phyloP scores from a whole-genome alignment of 2,888 invertebrate species.

The Cephonodes hylas region DNA sequence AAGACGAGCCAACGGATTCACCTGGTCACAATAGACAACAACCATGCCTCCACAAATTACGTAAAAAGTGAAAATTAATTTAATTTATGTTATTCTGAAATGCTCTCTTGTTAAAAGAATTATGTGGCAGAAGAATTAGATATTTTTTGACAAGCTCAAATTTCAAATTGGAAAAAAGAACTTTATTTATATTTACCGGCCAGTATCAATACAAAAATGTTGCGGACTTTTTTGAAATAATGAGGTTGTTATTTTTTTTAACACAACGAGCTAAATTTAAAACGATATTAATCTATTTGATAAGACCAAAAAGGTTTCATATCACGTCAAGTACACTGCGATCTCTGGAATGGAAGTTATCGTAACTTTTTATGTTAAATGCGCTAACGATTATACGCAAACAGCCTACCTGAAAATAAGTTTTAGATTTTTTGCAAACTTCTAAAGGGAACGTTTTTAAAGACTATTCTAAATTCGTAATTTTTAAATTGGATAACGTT shows the following conservation, averaged over 20 bases:
- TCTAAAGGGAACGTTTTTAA: not conserved
- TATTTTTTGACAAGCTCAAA: too few species aligned
- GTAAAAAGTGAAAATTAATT: too few species aligned
- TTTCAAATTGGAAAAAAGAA: not conserved
- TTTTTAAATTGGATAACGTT: not conserved
- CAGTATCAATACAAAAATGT: not conserved
- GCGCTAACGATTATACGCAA: not conserved
- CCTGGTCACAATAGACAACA: too few species aligned
- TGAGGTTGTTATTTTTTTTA: constrained; percentile 4
- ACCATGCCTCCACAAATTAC: too few species aligned
- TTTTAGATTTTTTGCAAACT: not conserved
- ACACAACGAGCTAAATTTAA: not conserved
- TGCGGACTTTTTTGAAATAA: not conserved
- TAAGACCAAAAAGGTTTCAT: not conserved
- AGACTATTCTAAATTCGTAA: not conserved
- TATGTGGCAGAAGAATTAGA: too few species aligned
- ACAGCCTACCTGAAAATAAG: constrained; percentile 3
- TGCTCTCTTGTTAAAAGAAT: too few species aligned
- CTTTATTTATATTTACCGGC: not conserved
- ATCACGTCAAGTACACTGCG: not conserved
- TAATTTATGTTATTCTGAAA: too few species aligned
- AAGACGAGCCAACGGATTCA: too few species aligned
- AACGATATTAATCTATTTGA: constrained; percentile 5
- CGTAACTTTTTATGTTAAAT: constrained; percentile 7
- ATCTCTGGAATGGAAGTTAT: not conserved